These are phyloP conservation scores for Merops nubicus DNA, from an alignment of 2,113 vertebrate species.

Conservation along the genomic window DNA sequence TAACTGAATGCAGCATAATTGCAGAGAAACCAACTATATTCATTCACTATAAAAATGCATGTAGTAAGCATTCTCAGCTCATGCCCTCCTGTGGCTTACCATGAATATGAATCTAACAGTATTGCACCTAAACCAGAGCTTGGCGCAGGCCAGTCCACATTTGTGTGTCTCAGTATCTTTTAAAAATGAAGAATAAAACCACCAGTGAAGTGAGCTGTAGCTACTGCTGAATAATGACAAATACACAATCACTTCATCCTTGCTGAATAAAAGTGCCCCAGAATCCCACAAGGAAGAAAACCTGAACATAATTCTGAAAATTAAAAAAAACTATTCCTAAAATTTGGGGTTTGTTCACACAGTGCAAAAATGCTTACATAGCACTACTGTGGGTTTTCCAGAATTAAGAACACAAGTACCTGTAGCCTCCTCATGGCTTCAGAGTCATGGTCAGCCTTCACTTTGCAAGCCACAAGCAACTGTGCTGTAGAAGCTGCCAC, in stretches of 20 bases:
- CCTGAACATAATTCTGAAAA: background rate
- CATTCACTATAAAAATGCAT: background rate
- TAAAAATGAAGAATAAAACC: background rate
- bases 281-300: background rate
- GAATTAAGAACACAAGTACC: slow-evolving; percentile 71
- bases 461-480: slow-evolving; percentile 96
- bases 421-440: slow-evolving; percentile 97
- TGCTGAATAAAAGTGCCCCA: background rate
- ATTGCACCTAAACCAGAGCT: background rate
- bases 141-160: background rate
- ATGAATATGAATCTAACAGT: background rate
- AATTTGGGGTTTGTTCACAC: background rate
- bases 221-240: background rate
- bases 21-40: background rate
- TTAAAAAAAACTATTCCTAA: background rate
- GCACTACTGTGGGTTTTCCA: background rate
- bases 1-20: background rate
- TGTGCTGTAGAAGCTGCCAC: slow-evolving; percentile 97
- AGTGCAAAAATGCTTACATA: background rate
- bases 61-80: background rate
- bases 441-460: slow-evolving; percentile 95
- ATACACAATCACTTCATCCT: background rate
- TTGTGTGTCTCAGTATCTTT: background rate
- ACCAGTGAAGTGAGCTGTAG: background rate
- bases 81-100: background rate